Conservation (phyloP, 1,140 invertebrate genomes). For the Neocloeon triangulifer region DNA sequence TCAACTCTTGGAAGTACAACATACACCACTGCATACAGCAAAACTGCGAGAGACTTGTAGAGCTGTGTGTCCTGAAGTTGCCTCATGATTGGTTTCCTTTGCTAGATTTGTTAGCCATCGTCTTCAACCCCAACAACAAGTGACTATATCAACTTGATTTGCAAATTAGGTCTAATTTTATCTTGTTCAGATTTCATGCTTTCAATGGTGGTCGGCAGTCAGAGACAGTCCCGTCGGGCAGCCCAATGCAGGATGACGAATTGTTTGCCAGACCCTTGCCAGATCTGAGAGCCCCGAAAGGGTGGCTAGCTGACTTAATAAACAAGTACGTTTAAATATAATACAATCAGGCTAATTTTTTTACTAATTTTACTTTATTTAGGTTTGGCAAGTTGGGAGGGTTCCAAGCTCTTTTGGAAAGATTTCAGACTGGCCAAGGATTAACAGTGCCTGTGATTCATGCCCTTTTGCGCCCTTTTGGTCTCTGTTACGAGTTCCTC, state of each 20-base stretch:
- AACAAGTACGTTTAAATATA: slow-evolving; percentile 34
- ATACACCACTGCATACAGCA: slow-evolving; percentile 88
- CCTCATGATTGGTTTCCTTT: slow-evolving; percentile 83
- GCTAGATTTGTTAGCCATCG: slow-evolving; percentile 77
- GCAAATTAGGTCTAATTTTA: too few relatives aligned
- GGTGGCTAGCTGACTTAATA: slow-evolving; percentile 89
- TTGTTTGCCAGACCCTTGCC: slow-evolving; percentile 57
- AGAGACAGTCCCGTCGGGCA: slow-evolving; percentile 44
- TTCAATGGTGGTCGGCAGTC: slow-evolving; percentile 67
- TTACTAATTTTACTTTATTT: slow-evolving; percentile 5
- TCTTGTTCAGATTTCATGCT: slow-evolving; percentile 77
- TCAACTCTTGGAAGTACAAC: slow-evolving; percentile 92
- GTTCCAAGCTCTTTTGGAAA: slow-evolving; percentile 66
- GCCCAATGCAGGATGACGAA: slow-evolving; percentile 41
- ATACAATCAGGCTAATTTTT: slow-evolving; percentile 2
- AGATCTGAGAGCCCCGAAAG: slow-evolving; percentile 52
- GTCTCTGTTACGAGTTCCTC: slow-evolving; percentile 74
- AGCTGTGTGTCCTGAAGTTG: slow-evolving; percentile 76
- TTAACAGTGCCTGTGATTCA: slow-evolving; percentile 59
- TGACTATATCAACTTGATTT: slow-evolving; percentile 18
- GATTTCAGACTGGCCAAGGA: slow-evolving; percentile 54
- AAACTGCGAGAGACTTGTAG: slow-evolving; percentile 78
- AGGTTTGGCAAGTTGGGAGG: slow-evolving; percentile 73
- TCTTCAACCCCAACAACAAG: slow-evolving; percentile 85
- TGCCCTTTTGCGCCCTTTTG: slow-evolving; percentile 74